Evolutionary conservation across 1,140 invertebrate species (phyloP).

Genomic region (Calycopis cecrops): DNA sequence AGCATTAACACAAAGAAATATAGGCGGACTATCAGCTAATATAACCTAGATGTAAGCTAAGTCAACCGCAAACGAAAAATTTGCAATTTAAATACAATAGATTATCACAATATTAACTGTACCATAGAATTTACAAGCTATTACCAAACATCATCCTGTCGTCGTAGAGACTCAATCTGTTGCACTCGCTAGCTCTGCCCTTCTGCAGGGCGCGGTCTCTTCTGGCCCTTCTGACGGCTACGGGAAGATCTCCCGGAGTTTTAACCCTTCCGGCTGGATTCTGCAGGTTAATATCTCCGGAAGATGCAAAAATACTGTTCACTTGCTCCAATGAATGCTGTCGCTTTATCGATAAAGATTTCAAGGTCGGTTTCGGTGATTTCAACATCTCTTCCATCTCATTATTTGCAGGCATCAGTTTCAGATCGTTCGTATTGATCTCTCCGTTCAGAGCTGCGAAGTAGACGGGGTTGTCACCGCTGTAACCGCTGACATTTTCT

Average conservation of each 20-base stretch:
- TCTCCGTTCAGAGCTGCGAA: slow-evolving; percentile 59
- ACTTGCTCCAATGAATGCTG: slow-evolving; percentile 82
- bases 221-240: slow-evolving; percentile 81
- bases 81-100: slow-evolving; percentile 21
- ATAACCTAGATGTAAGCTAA: slow-evolving; percentile 9
- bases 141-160: slow-evolving; percentile 87
- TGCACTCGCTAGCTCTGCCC: slow-evolving; percentile 60
- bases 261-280: slow-evolving; percentile 86
- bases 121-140: slow-evolving; percentile 47
- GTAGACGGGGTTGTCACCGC: slow-evolving; percentile 64
- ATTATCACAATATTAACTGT: slow-evolving; percentile 26
- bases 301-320: slow-evolving; percentile 79
- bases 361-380: slow-evolving; percentile 49
- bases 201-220: slow-evolving; percentile 66
- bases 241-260: slow-evolving; percentile 87
- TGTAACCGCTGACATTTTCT: slow-evolving; percentile 57
- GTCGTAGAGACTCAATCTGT: slow-evolving; percentile 88
- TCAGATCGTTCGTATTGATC: slow-evolving; percentile 43
- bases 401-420: slow-evolving; percentile 26
- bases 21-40: slow-evolving; percentile 7
- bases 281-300: slow-evolving; percentile 78
- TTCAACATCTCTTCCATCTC: slow-evolving; percentile 28
- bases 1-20: slow-evolving; percentile 5
- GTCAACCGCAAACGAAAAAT: slow-evolving; percentile 18
- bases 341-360: slow-evolving; percentile 61